A percentile compares a stretch with the other conserved stretches of the same genome.
Conservation (phyloP, 2,113 vertebrate genomes). For the human (Homo sapiens) region DNA sequence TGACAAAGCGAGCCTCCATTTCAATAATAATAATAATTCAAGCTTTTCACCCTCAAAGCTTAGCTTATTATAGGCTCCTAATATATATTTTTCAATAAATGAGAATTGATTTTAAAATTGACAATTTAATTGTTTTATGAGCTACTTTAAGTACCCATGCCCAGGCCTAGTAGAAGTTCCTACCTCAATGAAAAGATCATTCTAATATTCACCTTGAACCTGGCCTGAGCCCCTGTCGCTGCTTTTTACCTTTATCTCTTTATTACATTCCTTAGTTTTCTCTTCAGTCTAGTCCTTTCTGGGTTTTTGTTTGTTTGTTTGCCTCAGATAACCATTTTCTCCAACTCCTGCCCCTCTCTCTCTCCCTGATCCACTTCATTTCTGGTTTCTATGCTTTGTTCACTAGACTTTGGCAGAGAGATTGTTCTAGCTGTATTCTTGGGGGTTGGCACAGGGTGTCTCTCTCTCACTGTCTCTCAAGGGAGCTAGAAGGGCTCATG, state of each 20-base stretch:
- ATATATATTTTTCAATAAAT: background rate
- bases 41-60: background rate
- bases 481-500: background rate
- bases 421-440: background rate
- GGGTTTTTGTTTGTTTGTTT: background rate
- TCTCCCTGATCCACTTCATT: background rate
- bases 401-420: background rate
- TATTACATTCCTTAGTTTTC: background rate
- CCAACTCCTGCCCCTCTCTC: fast-evolving
- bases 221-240: background rate
- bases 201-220: background rate
- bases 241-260: background rate
- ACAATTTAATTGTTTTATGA: background rate
- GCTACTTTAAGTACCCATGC: background rate
- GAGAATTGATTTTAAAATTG: background rate
- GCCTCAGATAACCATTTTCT: background rate
- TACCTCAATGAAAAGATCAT: background rate
- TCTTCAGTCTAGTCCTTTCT: background rate
- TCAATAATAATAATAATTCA: background rate
- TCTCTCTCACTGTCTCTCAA: background rate
- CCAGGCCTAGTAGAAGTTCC: background rate
- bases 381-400: background rate
- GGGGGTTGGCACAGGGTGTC: background rate
- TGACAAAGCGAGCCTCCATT: no score
- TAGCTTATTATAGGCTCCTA: background rate